Evolutionary conservation across 1,140 invertebrate species (phyloP).

Genomic region (Calycopis cecrops): DNA sequence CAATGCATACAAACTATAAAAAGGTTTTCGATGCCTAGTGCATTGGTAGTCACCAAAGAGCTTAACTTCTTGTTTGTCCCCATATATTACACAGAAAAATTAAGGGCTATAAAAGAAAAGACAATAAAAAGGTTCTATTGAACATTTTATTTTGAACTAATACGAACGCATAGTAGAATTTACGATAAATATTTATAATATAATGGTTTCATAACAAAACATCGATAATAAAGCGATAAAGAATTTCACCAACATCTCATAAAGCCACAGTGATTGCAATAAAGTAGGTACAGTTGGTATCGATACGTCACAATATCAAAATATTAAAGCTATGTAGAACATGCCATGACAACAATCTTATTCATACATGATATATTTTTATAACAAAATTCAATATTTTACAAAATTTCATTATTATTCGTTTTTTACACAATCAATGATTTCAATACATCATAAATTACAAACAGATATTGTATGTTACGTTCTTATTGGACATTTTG

Average conservation of each 20-base stretch:
- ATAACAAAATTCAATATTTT: constrained; percentile 6
- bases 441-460: neutral
- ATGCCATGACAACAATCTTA: constrained; percentile 54
- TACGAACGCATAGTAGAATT: constrained; percentile 72
- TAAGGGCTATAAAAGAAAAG: constrained; percentile 28
- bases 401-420: neutral
- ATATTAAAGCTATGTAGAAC: constrained; percentile 67
- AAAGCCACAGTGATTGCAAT: constrained; percentile 62
- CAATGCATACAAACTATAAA: too few species aligned
- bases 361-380: neutral
- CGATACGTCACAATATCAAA: constrained; percentile 45
- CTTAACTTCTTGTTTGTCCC: too few species aligned
- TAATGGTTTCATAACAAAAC: constrained; percentile 68
- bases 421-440: neutral
- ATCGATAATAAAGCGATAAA: constrained; percentile 69
- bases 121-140: constrained; percentile 47
- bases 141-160: constrained; percentile 73
- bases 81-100: neutral
- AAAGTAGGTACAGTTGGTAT: constrained; percentile 51
- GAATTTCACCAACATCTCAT: constrained; percentile 64
- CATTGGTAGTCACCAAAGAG: too few species aligned
- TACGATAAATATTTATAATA: constrained; percentile 72
- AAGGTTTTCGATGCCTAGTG: too few species aligned
- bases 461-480: neutral
- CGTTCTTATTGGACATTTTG: constrained; percentile 2